phyloP scores from a whole-genome alignment of 2,888 invertebrate species.

The Rugalucina vietnamica region DNA sequence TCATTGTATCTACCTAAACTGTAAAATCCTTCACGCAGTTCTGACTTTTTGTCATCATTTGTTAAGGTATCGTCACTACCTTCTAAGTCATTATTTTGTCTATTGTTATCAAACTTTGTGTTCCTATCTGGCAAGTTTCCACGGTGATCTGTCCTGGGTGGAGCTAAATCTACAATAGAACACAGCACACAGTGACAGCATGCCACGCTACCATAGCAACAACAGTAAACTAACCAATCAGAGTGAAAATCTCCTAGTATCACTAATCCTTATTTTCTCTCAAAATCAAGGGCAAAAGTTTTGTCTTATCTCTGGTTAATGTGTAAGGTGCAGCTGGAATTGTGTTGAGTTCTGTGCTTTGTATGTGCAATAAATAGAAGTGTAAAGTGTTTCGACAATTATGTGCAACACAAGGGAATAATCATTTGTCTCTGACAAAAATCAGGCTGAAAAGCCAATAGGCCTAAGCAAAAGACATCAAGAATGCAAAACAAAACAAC shows the following conservation, averaged over 20 bases:
- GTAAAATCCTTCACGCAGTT: conserved; percentile 42
- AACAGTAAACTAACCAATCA: too few species aligned
- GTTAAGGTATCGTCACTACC: conserved; percentile 58
- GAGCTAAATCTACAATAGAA: conserved; percentile 57
- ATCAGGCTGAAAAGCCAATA: too few species aligned
- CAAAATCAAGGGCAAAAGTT: too few species aligned
- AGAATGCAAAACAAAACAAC: too few species aligned
- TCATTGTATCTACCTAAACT: conserved; percentile 57
- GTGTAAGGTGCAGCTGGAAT: too few species aligned
- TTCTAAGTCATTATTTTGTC: conserved; percentile 9
- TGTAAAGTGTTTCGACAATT: not conserved
- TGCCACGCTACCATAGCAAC: conserved; percentile 5
- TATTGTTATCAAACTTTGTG: not conserved
- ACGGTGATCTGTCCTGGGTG: not conserved
- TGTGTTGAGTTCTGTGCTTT: not conserved
- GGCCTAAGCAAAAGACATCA: too few species aligned
- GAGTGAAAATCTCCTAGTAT: too few species aligned
- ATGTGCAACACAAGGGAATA: not conserved
- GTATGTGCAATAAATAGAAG: not conserved
- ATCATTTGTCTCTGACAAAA: too few species aligned
- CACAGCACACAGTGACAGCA: conserved; percentile 28
- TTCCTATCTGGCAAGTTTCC: not conserved
- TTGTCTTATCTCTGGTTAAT: too few species aligned
- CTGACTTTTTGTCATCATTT: conserved; percentile 56
- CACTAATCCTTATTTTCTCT: too few species aligned